Base-by-base conservation (phyloP, 2,797 vertebrate genomes). In the Saxicola maurus region DNA sequence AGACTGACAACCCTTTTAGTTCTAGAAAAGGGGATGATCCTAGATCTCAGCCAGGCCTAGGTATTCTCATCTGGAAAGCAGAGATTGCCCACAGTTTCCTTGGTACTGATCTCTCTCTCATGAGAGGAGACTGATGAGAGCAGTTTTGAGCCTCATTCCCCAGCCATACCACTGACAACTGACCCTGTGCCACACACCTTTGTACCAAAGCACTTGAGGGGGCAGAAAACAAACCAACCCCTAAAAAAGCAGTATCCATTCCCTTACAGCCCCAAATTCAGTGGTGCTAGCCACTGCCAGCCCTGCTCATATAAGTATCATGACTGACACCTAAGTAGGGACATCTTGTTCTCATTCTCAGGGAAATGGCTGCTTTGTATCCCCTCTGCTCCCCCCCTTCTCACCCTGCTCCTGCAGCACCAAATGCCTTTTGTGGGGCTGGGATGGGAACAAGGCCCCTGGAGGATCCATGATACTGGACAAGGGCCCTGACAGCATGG, bases 271-370 rank as follows among this genome's bases (percentile, higher is more conserved):
- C 27, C 38, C 42, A 83, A 53, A 46, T 42, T 66, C 66, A 69
- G 27, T 11, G 17, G 27, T 33, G 12, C 27, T 53, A 53, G 52
- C 7, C 15, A 65, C 49, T 76, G 23, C 38, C 56, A 53, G 48
- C 31, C 40, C 24, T 62, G 24, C 30, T 35, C 51, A 25, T 33
- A 0, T 6, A 77, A 24, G 13, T 30, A 20, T 30, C 1, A 0
- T 0, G 3, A 45, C 40, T 67, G 45, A 30, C 25, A 61, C 7
- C 14, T 35, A 31, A n/a, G 19, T 1, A 56, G 13, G 11, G 9
- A 18, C 11, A 27, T 2, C 16, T 10, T 1, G 0, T 17, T 40
- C 46, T 52, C 35, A 14, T 13, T 61, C 23, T 13, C 12, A 60
- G 30, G 18, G 12, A 68, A 73, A 85, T 2, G 15, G 23, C 51